Evolutionary conservation across 2,888 invertebrate species (phyloP).

Genomic region (Graphium colonna): DNA sequence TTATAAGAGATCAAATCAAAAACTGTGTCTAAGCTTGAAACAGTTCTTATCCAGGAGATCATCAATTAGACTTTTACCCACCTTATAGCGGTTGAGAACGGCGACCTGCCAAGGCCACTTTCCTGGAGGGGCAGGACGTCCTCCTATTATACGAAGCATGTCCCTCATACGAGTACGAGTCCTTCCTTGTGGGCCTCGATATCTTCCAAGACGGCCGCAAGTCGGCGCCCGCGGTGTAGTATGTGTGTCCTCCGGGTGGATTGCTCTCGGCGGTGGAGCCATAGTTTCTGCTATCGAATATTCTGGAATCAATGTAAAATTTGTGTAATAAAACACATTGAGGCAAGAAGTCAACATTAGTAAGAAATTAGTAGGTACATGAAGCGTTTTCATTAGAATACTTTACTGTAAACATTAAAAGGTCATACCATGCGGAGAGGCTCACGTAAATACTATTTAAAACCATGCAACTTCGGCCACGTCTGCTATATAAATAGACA

Average conservation of each 20-base stretch:
- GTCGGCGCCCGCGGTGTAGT: conserved; percentile 34
- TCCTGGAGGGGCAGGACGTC: conserved; percentile 87
- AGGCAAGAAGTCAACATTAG: too few species aligned
- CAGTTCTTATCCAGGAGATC: too few species aligned
- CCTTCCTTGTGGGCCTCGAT: conserved; percentile 48
- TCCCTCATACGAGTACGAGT: conserved; percentile 64
- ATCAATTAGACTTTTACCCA: too few species aligned
- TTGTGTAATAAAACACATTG: not conserved
- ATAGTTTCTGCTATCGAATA: conserved; percentile 60
- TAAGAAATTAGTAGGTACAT: too few species aligned
- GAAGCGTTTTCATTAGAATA: too few species aligned
- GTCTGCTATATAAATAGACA: too few species aligned
- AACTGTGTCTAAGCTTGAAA: too few species aligned
- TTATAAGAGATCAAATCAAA: too few species aligned
- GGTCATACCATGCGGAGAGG: too few species aligned
- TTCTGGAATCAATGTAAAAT: conserved; percentile 37
- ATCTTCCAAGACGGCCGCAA: conserved; percentile 59
- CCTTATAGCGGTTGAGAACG: conserved; percentile 90
- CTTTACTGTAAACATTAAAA: too few species aligned
- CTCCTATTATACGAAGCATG: conserved; percentile 92
- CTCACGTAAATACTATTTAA: too few species aligned
- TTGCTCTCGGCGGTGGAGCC: conserved; percentile 48
- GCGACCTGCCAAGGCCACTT: conserved; percentile 98
- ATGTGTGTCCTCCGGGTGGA: conserved; percentile 55
- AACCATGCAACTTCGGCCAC: too few species aligned